Percentiles rank a stretch among this genome's conserved stretches.
phyloP scores from a whole-genome alignment of 1,140 invertebrate genomes.

The Coelopa frigida region DNA sequence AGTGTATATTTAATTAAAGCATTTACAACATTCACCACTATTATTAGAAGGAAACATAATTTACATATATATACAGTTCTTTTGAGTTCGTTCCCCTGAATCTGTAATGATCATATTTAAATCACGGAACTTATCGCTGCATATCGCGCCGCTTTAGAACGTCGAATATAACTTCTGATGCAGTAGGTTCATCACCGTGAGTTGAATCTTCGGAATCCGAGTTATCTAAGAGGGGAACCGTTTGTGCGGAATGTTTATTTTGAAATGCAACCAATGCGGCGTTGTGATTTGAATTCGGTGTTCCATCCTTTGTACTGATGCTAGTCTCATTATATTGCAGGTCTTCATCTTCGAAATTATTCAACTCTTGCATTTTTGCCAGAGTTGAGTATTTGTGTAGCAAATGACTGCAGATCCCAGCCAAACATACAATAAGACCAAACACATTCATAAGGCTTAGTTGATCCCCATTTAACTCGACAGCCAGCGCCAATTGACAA shows the following conservation, averaged over 20 bases:
- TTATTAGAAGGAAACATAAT: too few relatives aligned
- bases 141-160: slow-evolving; percentile 41
- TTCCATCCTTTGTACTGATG: too few relatives aligned
- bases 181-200: slow-evolving; percentile 28
- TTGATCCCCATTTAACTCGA: slow-evolving; percentile 75
- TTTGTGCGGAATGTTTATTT: slow-evolving; percentile 12
- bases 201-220: slow-evolving; percentile 34
- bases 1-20: too few relatives aligned
- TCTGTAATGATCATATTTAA: not conserved
- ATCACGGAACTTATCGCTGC: slow-evolving; percentile 26
- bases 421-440: slow-evolving; percentile 79
- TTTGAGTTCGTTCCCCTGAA: too few relatives aligned
- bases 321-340: slow-evolving; percentile 25
- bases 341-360: slow-evolving; percentile 24
- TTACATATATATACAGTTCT: too few relatives aligned
- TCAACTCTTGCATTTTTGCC: slow-evolving; percentile 19
- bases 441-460: slow-evolving; percentile 76
- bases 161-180: slow-evolving; percentile 44
- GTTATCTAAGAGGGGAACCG: slow-evolving; percentile 33
- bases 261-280: slow-evolving; percentile 5
- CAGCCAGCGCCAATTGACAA: slow-evolving; percentile 77
- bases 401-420: slow-evolving; percentile 83
- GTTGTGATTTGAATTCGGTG: too few relatives aligned
- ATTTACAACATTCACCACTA: too few relatives aligned
- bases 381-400: slow-evolving; percentile 59